Base-by-base conservation (phyloP, 2,888 invertebrate species). In the Criorhina ranunculi region DNA sequence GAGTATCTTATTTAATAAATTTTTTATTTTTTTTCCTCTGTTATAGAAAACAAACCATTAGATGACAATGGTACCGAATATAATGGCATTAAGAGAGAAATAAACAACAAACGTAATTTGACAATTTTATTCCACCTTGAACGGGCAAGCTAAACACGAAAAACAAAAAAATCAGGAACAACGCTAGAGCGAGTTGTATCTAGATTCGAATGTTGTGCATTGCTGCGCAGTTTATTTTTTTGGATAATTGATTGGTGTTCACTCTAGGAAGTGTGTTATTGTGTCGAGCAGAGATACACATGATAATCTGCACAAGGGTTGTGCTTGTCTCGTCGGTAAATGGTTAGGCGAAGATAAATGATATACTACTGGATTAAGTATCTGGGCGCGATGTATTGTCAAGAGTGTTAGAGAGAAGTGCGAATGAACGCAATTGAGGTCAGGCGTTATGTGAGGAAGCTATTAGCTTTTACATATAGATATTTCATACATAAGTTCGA, bases 51-150 rank as follows among this genome's bases (percentile, higher is more conserved):
- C 49, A 70, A 76, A 42, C 67, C 53, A 83, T 83, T 57, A 83
- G 59, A 53, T 59, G 73, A 73, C 83, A 83, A 83, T 83, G 49
- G 78, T 83, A 72, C 57, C 77, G 59, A 66, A 55, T 62, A 73
- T 67, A 78, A 83, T 78, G 66, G 60, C 67, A 62, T 73, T 67
- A 64, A 51, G 51, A 67, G 55, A 37, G 49, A 73, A 57, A 67
- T 62, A 73, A 73, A 73, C 55, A 78, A 73, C 67, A 51, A 64
- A 49, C 72, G 67, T 73, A 73, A 83, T 83, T 83, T 83, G 83
- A 73, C 83, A 78, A 83, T 83, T 83, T 78, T 73, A 69, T 73
- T 78, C 67, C 60, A 78, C 83, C 83, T 83, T 83, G 83, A 83
- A 69, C 67, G 67, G 35, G 42, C 40, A 42, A 40, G 19, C 42